Percentiles rank a stretch among this genome's conserved stretches.
Evolutionary conservation across 2,888 invertebrate genomes (phyloP).

Genomic region (Macaria notata): DNA sequence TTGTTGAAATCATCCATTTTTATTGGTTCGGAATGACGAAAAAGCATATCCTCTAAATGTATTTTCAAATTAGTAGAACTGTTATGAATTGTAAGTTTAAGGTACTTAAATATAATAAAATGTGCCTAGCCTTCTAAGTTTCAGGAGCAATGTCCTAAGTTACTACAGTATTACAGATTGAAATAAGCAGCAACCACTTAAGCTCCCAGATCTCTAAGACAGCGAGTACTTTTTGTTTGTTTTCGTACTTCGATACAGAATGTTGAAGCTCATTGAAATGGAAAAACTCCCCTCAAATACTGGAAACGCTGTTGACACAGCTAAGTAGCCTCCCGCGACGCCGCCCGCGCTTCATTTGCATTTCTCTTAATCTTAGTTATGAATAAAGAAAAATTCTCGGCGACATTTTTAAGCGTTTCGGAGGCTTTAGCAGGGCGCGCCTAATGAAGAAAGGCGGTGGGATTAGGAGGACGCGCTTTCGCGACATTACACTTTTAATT

Average conservation of each 20-base stretch:
- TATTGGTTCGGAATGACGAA: too few relatives aligned
- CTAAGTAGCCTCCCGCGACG: slow-evolving; percentile 75
- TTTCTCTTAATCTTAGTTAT: slow-evolving; percentile 80
- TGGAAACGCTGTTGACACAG: slow-evolving; percentile 75
- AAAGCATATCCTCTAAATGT: too few relatives aligned
- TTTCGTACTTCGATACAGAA: slow-evolving; percentile 22
- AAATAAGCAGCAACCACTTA: slow-evolving; percentile 6
- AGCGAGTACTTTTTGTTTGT: slow-evolving; percentile 20
- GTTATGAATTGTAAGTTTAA: too few relatives aligned
- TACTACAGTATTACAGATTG: not conserved
- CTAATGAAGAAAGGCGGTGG: slow-evolving; percentile 76
- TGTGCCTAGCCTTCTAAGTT: too few relatives aligned
- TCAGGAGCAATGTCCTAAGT: too few relatives aligned
- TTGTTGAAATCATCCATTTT: too few relatives aligned
- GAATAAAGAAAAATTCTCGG: slow-evolving; percentile 80
- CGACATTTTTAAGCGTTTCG: slow-evolving; percentile 71
- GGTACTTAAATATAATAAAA: too few relatives aligned
- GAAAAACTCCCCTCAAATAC: slow-evolving; percentile 49
- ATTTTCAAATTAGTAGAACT: too few relatives aligned
- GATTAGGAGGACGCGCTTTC: slow-evolving; percentile 70
- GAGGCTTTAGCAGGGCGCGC: slow-evolving; percentile 53
- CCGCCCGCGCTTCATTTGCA: slow-evolving; percentile 78
- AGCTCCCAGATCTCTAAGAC: slow-evolving; percentile 8
- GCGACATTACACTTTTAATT: slow-evolving; percentile 87
- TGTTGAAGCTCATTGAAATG: slow-evolving; percentile 38